Percentiles rank a stretch among this genome's conserved stretches.
Conservation (phyloP, 1,140 invertebrate genomes). For the Euura saliciscinereae region DNA sequence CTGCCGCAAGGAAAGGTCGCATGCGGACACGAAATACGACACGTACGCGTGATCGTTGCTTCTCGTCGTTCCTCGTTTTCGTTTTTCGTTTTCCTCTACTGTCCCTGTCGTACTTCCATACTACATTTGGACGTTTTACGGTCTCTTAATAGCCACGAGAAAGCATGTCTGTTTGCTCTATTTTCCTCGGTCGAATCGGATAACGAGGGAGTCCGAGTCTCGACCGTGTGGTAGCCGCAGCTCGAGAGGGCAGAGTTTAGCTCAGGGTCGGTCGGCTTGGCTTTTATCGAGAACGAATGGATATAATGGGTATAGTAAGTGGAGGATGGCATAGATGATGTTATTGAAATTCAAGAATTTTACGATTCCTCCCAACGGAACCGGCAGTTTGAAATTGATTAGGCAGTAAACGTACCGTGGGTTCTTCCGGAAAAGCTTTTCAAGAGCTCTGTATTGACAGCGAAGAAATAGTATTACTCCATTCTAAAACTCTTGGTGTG, state of each 20-base stretch:
- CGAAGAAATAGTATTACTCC: background rate
- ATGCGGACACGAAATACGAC: background rate
- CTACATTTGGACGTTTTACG: background rate
- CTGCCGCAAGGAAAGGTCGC: background rate
- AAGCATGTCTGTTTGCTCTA: background rate
- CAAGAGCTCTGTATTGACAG: background rate
- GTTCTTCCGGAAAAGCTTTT: background rate
- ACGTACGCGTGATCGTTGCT: background rate
- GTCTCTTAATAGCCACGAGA: background rate
- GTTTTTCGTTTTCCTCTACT: background rate
- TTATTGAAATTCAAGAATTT: background rate
- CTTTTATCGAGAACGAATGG: background rate
- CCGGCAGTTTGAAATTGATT: slow-evolving; percentile 4
- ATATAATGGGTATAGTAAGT: background rate
- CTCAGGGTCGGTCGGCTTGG: background rate
- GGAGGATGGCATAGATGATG: background rate
- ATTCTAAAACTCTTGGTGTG: background rate
- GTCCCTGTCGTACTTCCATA: background rate
- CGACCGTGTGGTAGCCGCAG: background rate
- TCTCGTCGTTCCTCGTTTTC: background rate
- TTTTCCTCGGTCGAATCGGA: background rate
- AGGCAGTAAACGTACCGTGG: background rate
- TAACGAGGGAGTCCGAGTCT: background rate
- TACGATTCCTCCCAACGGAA: background rate
- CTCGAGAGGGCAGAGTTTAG: background rate